These are phyloP conservation scores for Clepsis dumicolana DNA, from an alignment of 2,888 invertebrate species.

Conservation along the genomic window DNA sequence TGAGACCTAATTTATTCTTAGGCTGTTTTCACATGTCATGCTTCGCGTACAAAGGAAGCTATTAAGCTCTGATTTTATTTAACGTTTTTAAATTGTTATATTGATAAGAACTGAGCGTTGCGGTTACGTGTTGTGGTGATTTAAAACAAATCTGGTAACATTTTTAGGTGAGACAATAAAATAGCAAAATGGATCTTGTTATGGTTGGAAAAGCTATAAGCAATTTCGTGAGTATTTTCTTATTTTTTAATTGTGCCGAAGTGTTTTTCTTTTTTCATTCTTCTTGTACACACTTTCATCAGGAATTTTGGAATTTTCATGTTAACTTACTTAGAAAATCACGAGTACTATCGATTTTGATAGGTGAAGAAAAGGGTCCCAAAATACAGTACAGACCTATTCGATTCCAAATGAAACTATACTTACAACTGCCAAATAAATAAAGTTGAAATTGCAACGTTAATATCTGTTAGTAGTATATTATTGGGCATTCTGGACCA, in stretches of 20 bases:
- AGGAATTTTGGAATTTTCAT: too few relatives aligned
- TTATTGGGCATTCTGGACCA: too few relatives aligned
- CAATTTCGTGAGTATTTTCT: conserved; percentile 73
- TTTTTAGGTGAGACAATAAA: conserved; percentile 23
- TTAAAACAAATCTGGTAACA: conserved; percentile 1
- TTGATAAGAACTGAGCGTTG: neutral
- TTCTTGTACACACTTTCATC: too few relatives aligned
- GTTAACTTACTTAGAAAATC: too few relatives aligned
- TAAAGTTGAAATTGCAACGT: too few relatives aligned
- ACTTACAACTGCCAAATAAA: too few relatives aligned
- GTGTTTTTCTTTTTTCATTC: too few relatives aligned
- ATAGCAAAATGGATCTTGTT: conserved; percentile 70
- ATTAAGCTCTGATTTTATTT: neutral
- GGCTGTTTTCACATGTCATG: conserved; percentile 23
- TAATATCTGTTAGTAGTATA: too few relatives aligned
- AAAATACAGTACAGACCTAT: too few relatives aligned
- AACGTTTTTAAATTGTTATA: neutral
- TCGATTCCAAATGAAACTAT: too few relatives aligned
- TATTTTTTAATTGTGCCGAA: neutral
- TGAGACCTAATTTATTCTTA: conserved; percentile 15
- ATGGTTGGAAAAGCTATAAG: conserved; percentile 74
- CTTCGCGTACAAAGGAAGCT: neutral
- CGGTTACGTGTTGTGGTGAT: neutral
- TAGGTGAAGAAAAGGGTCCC: too few relatives aligned
- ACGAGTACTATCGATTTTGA: too few relatives aligned